These are phyloP conservation scores for Hypomecis atomaria DNA, from an alignment of 2,888 invertebrate genomes.

Conservation along the genomic window DNA sequence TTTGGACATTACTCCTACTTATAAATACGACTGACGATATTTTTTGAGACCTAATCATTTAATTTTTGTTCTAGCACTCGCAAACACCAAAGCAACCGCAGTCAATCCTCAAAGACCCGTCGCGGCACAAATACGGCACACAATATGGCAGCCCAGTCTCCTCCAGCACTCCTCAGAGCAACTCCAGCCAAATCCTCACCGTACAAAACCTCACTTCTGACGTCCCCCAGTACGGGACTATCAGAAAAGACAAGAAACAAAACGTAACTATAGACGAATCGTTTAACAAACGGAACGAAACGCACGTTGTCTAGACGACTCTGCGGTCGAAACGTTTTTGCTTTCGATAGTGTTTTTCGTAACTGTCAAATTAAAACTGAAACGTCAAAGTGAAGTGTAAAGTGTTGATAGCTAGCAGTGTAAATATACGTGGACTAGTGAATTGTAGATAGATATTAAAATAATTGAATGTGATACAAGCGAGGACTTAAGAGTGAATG, in stretches of 20 bases:
- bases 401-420: constrained; percentile 50
- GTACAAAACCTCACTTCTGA: constrained; percentile 83
- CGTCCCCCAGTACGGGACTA: constrained; percentile 82
- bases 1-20: too few species aligned
- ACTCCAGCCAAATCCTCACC: constrained; percentile 84
- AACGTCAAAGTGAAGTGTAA: constrained; percentile 20
- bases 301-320: constrained; percentile 68
- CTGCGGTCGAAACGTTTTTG: background rate
- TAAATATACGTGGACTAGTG: constrained; percentile 70
- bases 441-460: constrained; percentile 75
- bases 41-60: too few species aligned
- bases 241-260: constrained; percentile 79
- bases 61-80: constrained; percentile 70
- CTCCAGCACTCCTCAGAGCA: constrained; percentile 73
- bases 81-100: constrained; percentile 85
- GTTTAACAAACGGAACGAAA: constrained; percentile 75
- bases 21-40: too few species aligned
- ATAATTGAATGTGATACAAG: constrained; percentile 78
- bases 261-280: constrained; percentile 81
- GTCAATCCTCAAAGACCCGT: constrained; percentile 86
- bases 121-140: constrained; percentile 84
- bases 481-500: constrained; percentile 49
- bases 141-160: constrained; percentile 80
- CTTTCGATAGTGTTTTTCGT: too few species aligned
- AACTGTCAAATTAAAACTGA: constrained; percentile 19